Conservation (phyloP, 2,113 vertebrate genomes). For the Falcunculus frontatus region DNA sequence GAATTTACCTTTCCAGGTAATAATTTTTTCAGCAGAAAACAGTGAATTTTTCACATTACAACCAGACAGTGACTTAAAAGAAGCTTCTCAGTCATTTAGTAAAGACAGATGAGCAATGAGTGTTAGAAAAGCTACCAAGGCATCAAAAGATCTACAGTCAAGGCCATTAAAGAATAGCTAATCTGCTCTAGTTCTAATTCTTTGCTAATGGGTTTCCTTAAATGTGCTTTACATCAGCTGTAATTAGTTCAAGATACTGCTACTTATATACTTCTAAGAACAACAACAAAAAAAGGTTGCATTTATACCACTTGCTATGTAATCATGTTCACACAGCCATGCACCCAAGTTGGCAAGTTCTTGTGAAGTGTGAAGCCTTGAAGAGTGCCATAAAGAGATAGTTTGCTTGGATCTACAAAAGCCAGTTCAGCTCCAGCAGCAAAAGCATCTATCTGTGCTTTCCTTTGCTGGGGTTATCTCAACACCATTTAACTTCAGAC, state of each 20-base stretch:
- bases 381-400: background rate
- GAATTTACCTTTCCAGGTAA: constrained; percentile 34
- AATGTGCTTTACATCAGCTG: constrained; percentile 49
- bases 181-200: constrained; percentile 65
- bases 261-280: constrained; percentile 32
- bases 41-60: constrained; percentile 5
- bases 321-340: background rate
- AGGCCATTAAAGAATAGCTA: constrained; percentile 58
- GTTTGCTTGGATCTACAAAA: background rate
- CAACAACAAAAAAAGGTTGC: background rate
- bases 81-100: constrained; percentile 32
- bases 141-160: constrained; percentile 51
- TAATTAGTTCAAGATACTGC: constrained; percentile 61
- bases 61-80: constrained; percentile 7
- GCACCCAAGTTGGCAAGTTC: background rate
- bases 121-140: constrained; percentile 55
- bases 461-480: background rate
- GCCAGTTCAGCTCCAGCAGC: background rate
- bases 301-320: background rate
- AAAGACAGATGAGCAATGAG: constrained; percentile 53
- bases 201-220: constrained; percentile 62
- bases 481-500: background rate
- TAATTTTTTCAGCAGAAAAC: constrained; percentile 25
- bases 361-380: background rate
- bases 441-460: background rate